Evolutionary conservation across 30 jellyfish, hydroid and myxozoan species (phyloP).

Genomic region (Aurelia sp.): DNA sequence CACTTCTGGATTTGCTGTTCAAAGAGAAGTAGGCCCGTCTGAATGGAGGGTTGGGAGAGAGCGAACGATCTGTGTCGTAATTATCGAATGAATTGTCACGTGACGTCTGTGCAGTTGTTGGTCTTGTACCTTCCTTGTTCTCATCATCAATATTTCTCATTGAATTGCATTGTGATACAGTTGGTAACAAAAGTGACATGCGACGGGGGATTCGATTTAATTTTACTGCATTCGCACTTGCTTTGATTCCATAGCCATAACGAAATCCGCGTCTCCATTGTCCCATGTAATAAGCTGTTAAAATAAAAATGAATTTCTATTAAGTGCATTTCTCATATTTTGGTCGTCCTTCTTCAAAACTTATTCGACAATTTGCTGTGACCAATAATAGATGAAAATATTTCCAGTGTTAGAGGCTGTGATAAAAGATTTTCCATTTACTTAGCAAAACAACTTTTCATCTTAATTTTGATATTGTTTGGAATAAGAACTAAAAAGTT

Average conservation of each 20-base stretch:
- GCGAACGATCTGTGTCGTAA: slow-evolving; percentile 52
- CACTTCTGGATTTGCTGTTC: slow-evolving; percentile 31
- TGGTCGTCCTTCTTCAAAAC: no score
- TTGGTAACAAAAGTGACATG: slow-evolving; percentile 9
- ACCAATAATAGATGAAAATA: no score
- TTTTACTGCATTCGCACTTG: slow-evolving; percentile 60
- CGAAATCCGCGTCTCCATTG: slow-evolving; percentile 98
- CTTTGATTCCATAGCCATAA: slow-evolving; percentile 95
- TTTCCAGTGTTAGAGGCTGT: no score
- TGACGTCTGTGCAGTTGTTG: slow-evolving; percentile 32
- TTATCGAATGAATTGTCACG: slow-evolving; percentile 64
- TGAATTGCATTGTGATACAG: background rate
- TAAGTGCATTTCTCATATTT: no score
- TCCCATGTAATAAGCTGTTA: slow-evolving; percentile 92
- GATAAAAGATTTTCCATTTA: no score
- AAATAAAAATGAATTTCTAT: background rate
- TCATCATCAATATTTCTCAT: background rate
- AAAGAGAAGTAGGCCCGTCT: slow-evolving; percentile 41
- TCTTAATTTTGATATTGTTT: no score
- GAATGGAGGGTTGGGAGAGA: slow-evolving; percentile 40
- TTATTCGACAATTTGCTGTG: no score
- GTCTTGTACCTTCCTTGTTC: background rate
- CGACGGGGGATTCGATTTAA: slow-evolving; percentile 35
- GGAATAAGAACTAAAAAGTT: no score
- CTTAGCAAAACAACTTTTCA: no score